phyloP scores from a whole-genome alignment of 2,888 invertebrate species.

The Agrilus cyanescens region DNA sequence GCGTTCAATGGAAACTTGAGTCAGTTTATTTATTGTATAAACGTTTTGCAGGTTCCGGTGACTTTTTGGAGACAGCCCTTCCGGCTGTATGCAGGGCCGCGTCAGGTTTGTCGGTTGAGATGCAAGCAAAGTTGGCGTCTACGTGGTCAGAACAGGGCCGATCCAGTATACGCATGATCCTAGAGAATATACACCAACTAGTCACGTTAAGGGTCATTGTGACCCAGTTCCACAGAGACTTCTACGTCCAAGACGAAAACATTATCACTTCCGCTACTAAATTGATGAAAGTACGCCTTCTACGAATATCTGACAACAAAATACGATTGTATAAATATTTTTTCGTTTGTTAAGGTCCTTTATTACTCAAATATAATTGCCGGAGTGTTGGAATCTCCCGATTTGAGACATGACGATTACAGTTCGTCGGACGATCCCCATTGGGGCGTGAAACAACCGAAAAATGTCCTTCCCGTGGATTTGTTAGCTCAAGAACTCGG shows the following conservation, averaged over 20 bases:
- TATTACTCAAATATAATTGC: slow-evolving; percentile 83
- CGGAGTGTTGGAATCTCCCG: slow-evolving; percentile 60
- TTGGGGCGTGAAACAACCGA: slow-evolving; percentile 26
- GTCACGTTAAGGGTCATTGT: slow-evolving; percentile 77
- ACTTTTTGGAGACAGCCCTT: slow-evolving; percentile 72
- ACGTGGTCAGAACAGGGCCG: slow-evolving; percentile 61
- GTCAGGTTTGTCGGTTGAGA: slow-evolving; percentile 56
- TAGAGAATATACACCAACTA: slow-evolving; percentile 75
- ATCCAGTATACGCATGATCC: slow-evolving; percentile 46
- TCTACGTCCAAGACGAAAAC: slow-evolving; percentile 74
- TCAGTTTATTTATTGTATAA: slow-evolving; percentile 1
- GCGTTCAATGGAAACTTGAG: not conserved
- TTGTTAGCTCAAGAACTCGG: slow-evolving; percentile 60
- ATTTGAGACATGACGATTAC: slow-evolving; percentile 46
- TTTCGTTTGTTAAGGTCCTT: slow-evolving; percentile 46
- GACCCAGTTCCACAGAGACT: slow-evolving; percentile 57
- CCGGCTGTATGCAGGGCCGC: slow-evolving; percentile 69
- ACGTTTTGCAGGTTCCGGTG: slow-evolving; percentile 45
- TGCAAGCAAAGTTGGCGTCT: slow-evolving; percentile 68
- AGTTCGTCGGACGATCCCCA: slow-evolving; percentile 35
- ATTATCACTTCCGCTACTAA: slow-evolving; percentile 75
- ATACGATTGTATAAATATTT: not conserved
- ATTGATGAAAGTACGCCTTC: slow-evolving; percentile 60
- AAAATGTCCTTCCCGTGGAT: slow-evolving; percentile 41
- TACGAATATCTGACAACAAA: not conserved